Percentiles rank a stretch among this genome's conserved stretches.
Evolutionary conservation across 2,888 invertebrate species (phyloP).

Genomic region (Tenthredo livida): DNA sequence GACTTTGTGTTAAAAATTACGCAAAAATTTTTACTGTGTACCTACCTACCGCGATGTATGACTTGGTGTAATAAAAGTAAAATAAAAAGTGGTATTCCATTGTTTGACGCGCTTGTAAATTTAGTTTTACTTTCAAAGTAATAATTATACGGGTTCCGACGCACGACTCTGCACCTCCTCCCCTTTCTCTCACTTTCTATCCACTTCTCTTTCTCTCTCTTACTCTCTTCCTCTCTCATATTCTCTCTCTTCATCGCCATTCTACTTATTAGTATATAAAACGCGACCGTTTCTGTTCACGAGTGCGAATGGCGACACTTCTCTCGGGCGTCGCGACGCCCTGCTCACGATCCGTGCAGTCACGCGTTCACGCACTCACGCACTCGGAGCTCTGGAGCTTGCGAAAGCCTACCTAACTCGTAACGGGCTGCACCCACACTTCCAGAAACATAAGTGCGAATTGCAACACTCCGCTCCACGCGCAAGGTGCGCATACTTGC

Average conservation of each 20-base stretch:
- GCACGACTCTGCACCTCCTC: slow-evolving; percentile 3
- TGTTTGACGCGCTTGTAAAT: slow-evolving; percentile 42
- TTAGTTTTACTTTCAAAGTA: slow-evolving; percentile 43
- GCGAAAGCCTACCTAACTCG: slow-evolving; percentile 56
- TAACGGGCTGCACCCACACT: slow-evolving; percentile 26
- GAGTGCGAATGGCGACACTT: slow-evolving; percentile 74
- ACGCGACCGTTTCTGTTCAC: slow-evolving; percentile 55
- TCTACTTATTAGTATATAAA: slow-evolving; percentile 52
- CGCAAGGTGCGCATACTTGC: slow-evolving; percentile 68
- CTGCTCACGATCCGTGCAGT: slow-evolving; percentile 66
- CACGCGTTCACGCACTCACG: slow-evolving; percentile 54
- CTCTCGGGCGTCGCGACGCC: slow-evolving; percentile 64
- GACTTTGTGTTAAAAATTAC: no score
- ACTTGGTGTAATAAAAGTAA: slow-evolving; percentile 8
- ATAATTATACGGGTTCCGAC: slow-evolving; percentile 48
- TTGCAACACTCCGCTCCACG: slow-evolving; percentile 81
- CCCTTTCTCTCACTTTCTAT: slow-evolving; percentile 47
- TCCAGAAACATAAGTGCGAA: slow-evolving; percentile 81
- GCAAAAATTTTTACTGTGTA: no score
- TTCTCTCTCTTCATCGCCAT: slow-evolving; percentile 48
- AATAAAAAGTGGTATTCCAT: slow-evolving; percentile 31
- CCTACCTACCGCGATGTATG: slow-evolving; percentile 18
- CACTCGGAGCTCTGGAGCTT: slow-evolving; percentile 44
- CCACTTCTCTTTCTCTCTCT: slow-evolving; percentile 22
- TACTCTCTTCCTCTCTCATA: slow-evolving; percentile 41